Base-by-base conservation (phyloP, 1,140 invertebrate species). In the Mercenaria mercenaria region DNA sequence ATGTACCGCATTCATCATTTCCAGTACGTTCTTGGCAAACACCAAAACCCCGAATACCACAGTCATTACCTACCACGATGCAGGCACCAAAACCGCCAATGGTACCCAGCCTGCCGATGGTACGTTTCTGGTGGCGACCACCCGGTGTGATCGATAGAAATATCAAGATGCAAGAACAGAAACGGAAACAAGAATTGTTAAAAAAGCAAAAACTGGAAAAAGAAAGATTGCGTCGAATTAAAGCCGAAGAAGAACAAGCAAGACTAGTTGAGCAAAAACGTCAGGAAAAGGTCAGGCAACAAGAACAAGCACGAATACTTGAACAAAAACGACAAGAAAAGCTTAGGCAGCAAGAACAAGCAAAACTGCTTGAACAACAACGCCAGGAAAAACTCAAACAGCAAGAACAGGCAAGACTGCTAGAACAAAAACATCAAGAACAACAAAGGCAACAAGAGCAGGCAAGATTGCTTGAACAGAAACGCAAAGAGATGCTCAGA, bases 51-150 rank as follows among this genome's bases (percentile, higher is more conserved):
- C 10, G 41, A 56, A 50, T 11, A 1, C 47, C 20, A 47, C 83
- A 64, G 20, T n/a, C 26, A n/a, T 39, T 74, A 0, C 64, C 43
- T 59, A 52, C 0, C 26, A 37, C 50, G 10, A 32, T 85, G 43
- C 43, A 29, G 18, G 15, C 50, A 20, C 76, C 64, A 6, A 43
- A 26, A 4, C 80, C 72, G 18, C 88, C 88, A 61, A 47, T 59
- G 43, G 52, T 61, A 61, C 88, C 67, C 0, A 89, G 77, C 39
- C 32, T 81, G 15, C 86, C 86, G 1, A 88, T 88, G 86, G 77
- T 88, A 37, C 56, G 76, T 20, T 88, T 88, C 56, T 88, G 86
- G 86, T 88, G 86, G 86, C 34, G 61, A 10, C 76, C 50, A 39
- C 77, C 86, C 20, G 26, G 10, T 37, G 18, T 41, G 32, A 29